Evolutionary conservation across 2,113 vertebrate species (phyloP).

Genomic region (Myrmecobius fasciatus): DNA sequence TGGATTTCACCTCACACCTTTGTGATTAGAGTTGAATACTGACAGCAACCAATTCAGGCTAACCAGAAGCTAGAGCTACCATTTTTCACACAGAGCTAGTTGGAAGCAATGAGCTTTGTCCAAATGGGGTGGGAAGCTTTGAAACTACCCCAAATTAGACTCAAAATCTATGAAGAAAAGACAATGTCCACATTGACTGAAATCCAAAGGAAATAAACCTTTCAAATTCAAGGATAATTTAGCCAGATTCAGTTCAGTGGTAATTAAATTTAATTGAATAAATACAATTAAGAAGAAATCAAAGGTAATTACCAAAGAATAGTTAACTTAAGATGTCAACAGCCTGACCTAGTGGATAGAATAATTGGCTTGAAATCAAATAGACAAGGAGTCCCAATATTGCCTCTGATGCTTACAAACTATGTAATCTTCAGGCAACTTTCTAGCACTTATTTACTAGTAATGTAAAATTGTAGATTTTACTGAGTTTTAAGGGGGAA

Average conservation of each 20-base stretch:
- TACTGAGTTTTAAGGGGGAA: background rate
- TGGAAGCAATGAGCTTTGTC: background rate
- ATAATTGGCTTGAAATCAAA: background rate
- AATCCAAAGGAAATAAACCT: background rate
- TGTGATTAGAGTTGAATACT: background rate
- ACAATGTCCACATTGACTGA: background rate
- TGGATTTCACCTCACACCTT: constrained; percentile 57
- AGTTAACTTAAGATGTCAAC: background rate
- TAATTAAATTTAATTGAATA: background rate
- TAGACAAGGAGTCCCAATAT: background rate
- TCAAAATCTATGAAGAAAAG: background rate
- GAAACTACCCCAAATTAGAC: background rate
- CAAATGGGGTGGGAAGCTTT: background rate
- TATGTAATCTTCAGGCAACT: background rate
- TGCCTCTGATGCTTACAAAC: background rate
- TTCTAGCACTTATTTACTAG: background rate
- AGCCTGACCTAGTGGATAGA: background rate
- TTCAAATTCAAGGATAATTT: background rate
- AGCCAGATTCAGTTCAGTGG: background rate
- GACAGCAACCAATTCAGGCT: background rate
- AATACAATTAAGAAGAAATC: constrained; percentile 18
- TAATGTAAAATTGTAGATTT: background rate
- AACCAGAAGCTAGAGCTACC: background rate
- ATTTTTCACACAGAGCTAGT: background rate
- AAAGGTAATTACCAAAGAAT: background rate